Evolutionary conservation across 1,140 invertebrate genomes (phyloP), one percentile per base, ranked within the genome.

Genomic region (Lamellibrachia luymesi): DNA sequence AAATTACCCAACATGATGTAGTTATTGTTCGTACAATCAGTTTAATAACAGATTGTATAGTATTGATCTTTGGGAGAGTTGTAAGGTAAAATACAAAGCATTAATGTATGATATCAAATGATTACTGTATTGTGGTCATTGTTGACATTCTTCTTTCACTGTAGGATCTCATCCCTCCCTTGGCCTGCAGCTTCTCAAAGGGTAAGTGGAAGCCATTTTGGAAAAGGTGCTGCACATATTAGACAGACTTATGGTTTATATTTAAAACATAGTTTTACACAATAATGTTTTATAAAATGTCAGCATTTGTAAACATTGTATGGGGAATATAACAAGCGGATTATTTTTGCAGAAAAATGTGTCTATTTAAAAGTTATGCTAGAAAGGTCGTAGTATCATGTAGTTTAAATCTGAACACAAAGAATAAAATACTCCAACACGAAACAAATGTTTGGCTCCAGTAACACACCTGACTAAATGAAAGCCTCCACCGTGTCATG

Each of bases 101-200:
- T 80, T 38, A 38, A 1, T 80, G 25, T 22, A 17, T 80, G 5
- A 80, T 22, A 80, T 80, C 7, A 80, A 80, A 80, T 80, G 13
- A 80, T 80, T 17, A 17, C 64, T 80, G 17, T 17, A 80, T 80
- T 10, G 38, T 38, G 38, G 38, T 38, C 38, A 80, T 22, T 22
- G 8, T 80, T 10, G 64, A 80, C 25, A 22, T 80, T 22, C 13
- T 22, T 80, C 5, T 80, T 10, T 50, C 25, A 91, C 94, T 95
- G 93, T 94, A 95, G 95, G 93, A 94, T 25, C 90, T 56, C 80
- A 94, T 95, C 51, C 95, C 95, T 13, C 95, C 95, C 49, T 93
- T 96, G 92, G 94, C 95, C 17, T 95, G 95, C 93, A 94, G 94
- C 90, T 96, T 95, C 93, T 94, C 94, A 50, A 94, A 93, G 95